Evolutionary conservation across 35 echinoderm and acorn worm species (phyloP).

Genomic region (Strongylocentrotus purpuratus): DNA sequence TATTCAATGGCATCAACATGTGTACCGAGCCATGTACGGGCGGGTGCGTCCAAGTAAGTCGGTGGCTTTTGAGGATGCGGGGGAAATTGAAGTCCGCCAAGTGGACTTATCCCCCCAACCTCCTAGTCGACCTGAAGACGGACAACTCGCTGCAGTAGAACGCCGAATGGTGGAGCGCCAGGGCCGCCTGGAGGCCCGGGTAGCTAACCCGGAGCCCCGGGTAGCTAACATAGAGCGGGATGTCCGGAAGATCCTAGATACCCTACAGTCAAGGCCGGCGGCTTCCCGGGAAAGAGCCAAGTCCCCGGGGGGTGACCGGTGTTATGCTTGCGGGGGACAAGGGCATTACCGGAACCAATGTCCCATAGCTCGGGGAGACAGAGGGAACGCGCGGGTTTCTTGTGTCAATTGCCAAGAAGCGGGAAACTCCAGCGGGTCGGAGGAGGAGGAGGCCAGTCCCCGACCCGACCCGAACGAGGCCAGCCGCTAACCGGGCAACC

Average conservation of each 20-base stretch:
- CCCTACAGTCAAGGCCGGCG: neutral
- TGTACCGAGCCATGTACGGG: neutral
- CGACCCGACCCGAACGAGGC: neutral
- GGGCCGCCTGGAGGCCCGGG: neutral
- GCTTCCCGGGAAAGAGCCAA: neutral
- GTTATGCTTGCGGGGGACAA: neutral
- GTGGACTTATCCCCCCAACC: neutral
- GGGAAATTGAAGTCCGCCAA: neutral
- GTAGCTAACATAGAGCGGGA: neutral
- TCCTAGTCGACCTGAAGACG: neutral
- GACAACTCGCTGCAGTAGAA: neutral
- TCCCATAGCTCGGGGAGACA: neutral
- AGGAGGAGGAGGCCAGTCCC: neutral
- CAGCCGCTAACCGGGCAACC: neutral
- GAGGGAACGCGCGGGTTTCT: neutral
- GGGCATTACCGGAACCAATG: neutral
- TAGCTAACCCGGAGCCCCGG: neutral
- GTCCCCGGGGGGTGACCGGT: neutral
- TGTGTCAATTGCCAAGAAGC: neutral
- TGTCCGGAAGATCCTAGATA: neutral
- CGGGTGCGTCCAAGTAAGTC: neutral
- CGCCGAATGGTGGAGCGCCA: neutral
- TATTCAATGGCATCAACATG: neutral
- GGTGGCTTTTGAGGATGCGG: neutral
- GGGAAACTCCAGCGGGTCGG: neutral